Evolutionary conservation across 2,113 vertebrate species (phyloP), one percentile per base, ranked within the genome.

Genomic region (Xiphophorus couchianus): DNA sequence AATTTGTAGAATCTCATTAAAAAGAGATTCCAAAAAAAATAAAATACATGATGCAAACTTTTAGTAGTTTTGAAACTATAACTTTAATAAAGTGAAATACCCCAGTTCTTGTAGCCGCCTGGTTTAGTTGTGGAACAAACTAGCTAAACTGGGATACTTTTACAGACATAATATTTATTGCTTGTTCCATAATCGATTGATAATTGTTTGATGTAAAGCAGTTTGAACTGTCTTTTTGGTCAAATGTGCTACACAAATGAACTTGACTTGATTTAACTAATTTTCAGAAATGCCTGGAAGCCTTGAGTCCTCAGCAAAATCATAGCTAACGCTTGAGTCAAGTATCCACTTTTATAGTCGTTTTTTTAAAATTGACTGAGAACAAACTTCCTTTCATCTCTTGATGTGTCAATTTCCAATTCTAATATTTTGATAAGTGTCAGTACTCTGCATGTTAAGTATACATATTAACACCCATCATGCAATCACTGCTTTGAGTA

Each of bases 401-500:
- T 48, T 62, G 14, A 44, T 44, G 4, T 62, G 35, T 51, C 30
- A 19, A 71, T 28, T 39, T 73, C 19, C 12, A 27, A 5, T 68
- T 73, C 35, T 29, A 64, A 63, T 73, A 17, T 44, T 7, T 58
- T 68, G 39, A 75, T n/a, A 37, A 54, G 35, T 66, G 30, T 66
- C 6, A 27, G 39, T 25, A 8, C 35, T 51, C 72, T 33, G 58
- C 58, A 5, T 28, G 68, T 66, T 37, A 62, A 80, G 62, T 19
- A 25, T 31, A 15, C 37, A 31, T 64, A 33, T 51, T 51, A 65
- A 44, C 10, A 35, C 5, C 19, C 27, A 64, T 71, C 78, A 62
- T 28, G 35, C 22, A 11, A 66, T 35, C 12, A 1, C 27, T 58
- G n/a, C 27, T 74, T 48, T 64, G 76, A 88, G 72, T 8, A 76